Evolutionary conservation across 2,888 invertebrate genomes (phyloP).

Genomic region (Neria commutata): DNA sequence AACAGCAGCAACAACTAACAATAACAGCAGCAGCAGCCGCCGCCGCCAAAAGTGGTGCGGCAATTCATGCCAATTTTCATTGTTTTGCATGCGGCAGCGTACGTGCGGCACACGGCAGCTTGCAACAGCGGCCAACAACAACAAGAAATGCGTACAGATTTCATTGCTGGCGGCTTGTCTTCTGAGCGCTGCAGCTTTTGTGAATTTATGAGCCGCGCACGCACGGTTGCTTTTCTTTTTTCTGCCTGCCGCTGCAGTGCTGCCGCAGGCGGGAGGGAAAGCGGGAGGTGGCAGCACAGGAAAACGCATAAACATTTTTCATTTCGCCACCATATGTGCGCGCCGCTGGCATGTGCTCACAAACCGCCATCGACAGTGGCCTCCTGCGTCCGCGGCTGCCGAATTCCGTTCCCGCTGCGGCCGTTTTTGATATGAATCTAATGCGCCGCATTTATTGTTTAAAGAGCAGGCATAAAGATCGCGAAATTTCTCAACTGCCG

Average conservation of each 20-base stretch:
- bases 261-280: too few species aligned
- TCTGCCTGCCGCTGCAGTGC: too few species aligned
- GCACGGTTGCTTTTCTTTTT: background rate
- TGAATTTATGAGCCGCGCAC: constrained; percentile 4
- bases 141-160: too few species aligned
- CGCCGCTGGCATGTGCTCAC: background rate
- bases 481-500: too few species aligned
- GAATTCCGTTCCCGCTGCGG: background rate
- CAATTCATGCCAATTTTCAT: too few species aligned
- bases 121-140: too few species aligned
- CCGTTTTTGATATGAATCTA: constrained; percentile 1
- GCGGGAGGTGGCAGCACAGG: too few species aligned
- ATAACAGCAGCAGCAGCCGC: too few species aligned
- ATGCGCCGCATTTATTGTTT: background rate
- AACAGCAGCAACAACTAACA: background rate
- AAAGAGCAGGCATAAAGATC: background rate
- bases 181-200: background rate
- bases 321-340: constrained; percentile 1
- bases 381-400: background rate
- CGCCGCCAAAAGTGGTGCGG: too few species aligned
- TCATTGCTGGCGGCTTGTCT: too few species aligned
- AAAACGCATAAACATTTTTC: background rate
- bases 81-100: constrained; percentile 1
- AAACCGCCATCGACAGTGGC: background rate
- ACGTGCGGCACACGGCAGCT: too few species aligned